phyloP scores from a whole-genome alignment of 1,140 invertebrate genomes.

The Drosophila sulfurigaster region DNA sequence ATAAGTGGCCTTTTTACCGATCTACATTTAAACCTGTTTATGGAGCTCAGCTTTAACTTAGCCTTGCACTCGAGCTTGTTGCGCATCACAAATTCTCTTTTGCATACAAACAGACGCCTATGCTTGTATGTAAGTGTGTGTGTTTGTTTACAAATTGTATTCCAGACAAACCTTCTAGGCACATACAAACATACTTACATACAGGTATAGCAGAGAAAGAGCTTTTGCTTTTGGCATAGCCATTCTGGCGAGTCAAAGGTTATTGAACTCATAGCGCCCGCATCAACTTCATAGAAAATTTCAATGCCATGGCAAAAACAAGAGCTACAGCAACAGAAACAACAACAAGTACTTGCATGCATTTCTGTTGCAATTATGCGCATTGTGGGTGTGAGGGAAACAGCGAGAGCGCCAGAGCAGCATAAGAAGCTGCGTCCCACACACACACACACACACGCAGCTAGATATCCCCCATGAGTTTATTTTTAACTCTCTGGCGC shows the following conservation, averaged over 20 bases:
- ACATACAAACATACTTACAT: not conserved
- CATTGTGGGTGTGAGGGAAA: slow-evolving; percentile 53
- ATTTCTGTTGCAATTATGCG: slow-evolving; percentile 61
- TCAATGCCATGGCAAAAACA: slow-evolving; percentile 70
- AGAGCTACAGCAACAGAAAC: slow-evolving; percentile 14
- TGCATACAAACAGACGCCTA: slow-evolving; percentile 7
- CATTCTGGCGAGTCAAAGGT: slow-evolving; percentile 60
- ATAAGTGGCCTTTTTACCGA: not conserved
- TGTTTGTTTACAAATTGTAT: slow-evolving; percentile 22
- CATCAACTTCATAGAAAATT: slow-evolving; percentile 72
- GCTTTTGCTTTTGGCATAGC: slow-evolving; percentile 54
- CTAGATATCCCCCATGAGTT: slow-evolving; percentile 45
- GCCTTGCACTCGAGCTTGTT: slow-evolving; percentile 47
- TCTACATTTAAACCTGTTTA: slow-evolving; percentile 63
- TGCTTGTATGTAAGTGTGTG: not conserved
- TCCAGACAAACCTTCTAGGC: slow-evolving; percentile 13
- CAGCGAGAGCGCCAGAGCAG: slow-evolving; percentile 10
- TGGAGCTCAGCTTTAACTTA: slow-evolving; percentile 8
- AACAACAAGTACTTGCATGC: slow-evolving; percentile 38
- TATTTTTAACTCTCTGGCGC: slow-evolving; percentile 69
- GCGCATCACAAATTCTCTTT: slow-evolving; percentile 50
- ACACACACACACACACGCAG: slow-evolving; percentile 21
- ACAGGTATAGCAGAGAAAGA: slow-evolving; percentile 24
- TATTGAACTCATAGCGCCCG: slow-evolving; percentile 66
- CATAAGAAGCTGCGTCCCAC: slow-evolving; percentile 55